Evolutionary conservation across 2,888 invertebrate species (phyloP), one percentile per base, ranked within the genome.

Genomic region (Noctuana brunneofusca): DNA sequence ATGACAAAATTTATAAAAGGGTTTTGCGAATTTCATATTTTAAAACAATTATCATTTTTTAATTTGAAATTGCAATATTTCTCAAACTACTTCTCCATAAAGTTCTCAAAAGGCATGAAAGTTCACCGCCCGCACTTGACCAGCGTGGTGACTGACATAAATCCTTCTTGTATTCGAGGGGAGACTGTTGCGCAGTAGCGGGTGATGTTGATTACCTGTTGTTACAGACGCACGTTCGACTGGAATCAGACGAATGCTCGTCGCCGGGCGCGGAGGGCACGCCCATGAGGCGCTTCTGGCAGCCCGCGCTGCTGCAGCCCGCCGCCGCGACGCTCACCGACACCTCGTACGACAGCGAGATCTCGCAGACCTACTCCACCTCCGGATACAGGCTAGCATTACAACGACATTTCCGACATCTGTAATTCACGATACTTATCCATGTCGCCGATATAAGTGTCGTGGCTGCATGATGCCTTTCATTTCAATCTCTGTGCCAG

Each of bases 311-410:
- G 52, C 65, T 59, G 32, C 69, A 63, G 18, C 70, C 72, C 18
- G 67, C 78, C 60, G 72, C 38, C 38, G 8, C 72, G 69, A 16
- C 72, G 69, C 88, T 83, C 69, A 93, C 94, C 0, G 96, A 96
- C 83, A 94, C 95, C 2, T 96, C 96, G 0, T 96, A 95, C 93
- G 96, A 96, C 81, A 96, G 96, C 78, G 95, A 96, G 79, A 93
- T 96, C 65, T 96, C 96, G 3, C 95, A 96, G 81, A 96, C 96
- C 0, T 96, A 97, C 0, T 97, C 96, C 71, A 97, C 97, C 16
- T 97, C 97, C 0, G 97, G 96, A 66, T 96, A 96, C 84, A 96
- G 96, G 81, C 94, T 92, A 81, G 94, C 63, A 63, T 63, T 52
- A 43, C 35, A 38, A 32, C 63, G 18, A 56, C 55, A 54, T 55